These are phyloP conservation scores for Rhagium mordax DNA, from an alignment of 2,888 invertebrate genomes.

Conservation along the genomic window DNA sequence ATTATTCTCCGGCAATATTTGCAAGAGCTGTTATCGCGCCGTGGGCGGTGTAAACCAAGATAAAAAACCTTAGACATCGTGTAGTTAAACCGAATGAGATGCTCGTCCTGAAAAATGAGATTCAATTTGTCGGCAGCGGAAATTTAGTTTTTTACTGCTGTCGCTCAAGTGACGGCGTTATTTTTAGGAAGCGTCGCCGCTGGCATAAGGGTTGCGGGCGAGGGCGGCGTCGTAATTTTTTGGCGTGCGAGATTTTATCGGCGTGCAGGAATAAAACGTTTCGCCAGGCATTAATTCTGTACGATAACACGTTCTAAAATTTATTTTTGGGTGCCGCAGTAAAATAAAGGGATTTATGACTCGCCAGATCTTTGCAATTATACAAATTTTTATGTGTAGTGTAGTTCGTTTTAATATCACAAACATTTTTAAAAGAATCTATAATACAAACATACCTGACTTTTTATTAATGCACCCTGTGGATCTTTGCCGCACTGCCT, in stretches of 20 bases:
- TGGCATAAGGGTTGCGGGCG: constrained; percentile 16
- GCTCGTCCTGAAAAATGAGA: constrained; percentile 59
- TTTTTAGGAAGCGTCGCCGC: constrained; percentile 25
- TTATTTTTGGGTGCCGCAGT: background rate
- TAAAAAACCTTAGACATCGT: constrained; percentile 41
- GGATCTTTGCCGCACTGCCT: too few relatives aligned
- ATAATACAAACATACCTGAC: too few relatives aligned
- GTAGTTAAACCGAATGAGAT: constrained; percentile 46
- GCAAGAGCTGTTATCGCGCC: constrained; percentile 45
- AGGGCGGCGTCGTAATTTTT: constrained; percentile 22
- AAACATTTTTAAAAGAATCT: too few relatives aligned
- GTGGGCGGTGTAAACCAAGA: constrained; percentile 49
- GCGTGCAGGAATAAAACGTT: constrained; percentile 12
- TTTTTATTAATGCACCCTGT: too few relatives aligned
- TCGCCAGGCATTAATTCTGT: constrained; percentile 11
- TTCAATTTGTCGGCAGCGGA: constrained; percentile 62
- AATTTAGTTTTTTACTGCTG: constrained; percentile 57
- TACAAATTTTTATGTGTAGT: too few relatives aligned
- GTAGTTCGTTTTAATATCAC: too few relatives aligned
- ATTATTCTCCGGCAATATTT: constrained; percentile 47
- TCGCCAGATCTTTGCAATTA: too few relatives aligned
- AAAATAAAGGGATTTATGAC: too few relatives aligned
- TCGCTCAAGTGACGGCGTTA: constrained; percentile 48
- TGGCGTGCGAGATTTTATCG: constrained; percentile 26
- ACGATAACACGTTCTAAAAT: background rate